Percentiles rank a stretch among this genome's conserved stretches.
phyloP scores from a whole-genome alignment of 2,797 vertebrate genomes.

The Loris lydekkerianus region DNA sequence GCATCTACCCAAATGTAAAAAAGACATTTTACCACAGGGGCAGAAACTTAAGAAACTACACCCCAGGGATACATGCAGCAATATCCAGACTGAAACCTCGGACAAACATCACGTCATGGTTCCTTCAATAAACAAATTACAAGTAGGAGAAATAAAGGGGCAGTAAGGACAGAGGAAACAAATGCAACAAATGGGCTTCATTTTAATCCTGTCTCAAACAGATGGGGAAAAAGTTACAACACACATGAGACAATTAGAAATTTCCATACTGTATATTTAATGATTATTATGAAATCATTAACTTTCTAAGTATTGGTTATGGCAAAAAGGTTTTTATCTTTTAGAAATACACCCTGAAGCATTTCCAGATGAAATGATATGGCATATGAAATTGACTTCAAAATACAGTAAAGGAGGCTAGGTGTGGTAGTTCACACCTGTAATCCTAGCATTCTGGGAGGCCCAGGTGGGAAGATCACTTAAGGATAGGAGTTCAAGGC shows the following conservation, averaged over 20 bases:
- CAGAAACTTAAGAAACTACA: not conserved
- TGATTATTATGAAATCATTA: not conserved
- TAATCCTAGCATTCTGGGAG: not conserved
- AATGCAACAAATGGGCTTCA: not conserved
- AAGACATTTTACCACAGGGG: too few species aligned
- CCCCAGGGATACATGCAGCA: not conserved
- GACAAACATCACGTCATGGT: not conserved
- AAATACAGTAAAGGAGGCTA: not conserved
- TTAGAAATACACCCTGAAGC: not conserved
- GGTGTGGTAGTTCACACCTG: not conserved
- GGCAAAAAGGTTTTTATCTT: not conserved
- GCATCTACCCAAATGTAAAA: too few species aligned
- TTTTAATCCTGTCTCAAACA: conserved; percentile 12
- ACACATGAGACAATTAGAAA: not conserved
- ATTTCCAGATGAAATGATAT: not conserved
- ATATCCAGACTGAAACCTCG: not conserved
- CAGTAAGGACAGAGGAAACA: not conserved
- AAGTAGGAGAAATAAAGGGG: not conserved
- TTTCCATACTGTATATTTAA: not conserved
- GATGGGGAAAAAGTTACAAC: not conserved
- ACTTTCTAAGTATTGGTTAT: not conserved
- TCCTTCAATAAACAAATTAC: conserved; percentile 17
- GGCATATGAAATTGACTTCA: not conserved
- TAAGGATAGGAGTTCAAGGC: not conserved
- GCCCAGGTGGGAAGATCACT: not conserved